Conservation (phyloP, 2,797 vertebrate genomes). For the Myripristis jacobus region DNA sequence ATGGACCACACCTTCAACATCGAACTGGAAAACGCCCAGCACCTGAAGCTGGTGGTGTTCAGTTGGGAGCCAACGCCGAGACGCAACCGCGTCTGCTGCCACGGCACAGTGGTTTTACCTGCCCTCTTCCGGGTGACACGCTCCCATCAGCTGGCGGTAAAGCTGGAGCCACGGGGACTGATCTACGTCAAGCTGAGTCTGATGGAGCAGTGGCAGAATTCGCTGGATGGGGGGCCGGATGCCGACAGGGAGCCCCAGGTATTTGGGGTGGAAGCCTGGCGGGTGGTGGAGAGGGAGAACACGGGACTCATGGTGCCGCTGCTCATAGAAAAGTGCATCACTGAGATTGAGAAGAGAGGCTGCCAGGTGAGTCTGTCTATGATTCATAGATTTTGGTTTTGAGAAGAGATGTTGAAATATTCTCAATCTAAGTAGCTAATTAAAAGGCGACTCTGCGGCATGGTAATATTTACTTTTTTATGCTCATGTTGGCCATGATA, state of each 20-base stretch:
- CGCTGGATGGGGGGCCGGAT: slow-evolving; percentile 84
- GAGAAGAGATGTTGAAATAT: neutral
- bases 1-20: slow-evolving; percentile 99
- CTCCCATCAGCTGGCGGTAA: slow-evolving; percentile 93
- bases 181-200: slow-evolving; percentile 97
- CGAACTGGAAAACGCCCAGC: slow-evolving; percentile 97
- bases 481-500: neutral
- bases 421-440: too few relatives aligned
- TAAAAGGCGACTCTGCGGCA: neutral
- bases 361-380: slow-evolving; percentile 89
- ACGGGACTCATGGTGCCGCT: slow-evolving; percentile 92
- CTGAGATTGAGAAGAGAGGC: slow-evolving; percentile 96
- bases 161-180: slow-evolving; percentile 94
- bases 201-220: slow-evolving; percentile 97
- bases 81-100: slow-evolving; percentile 93
- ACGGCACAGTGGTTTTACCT: slow-evolving; percentile 93
- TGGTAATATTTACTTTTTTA: neutral
- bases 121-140: slow-evolving; percentile 92
- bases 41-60: slow-evolving; percentile 96
- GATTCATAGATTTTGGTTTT: neutral
- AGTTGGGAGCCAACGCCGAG: slow-evolving; percentile 94
- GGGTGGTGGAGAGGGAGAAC: slow-evolving; percentile 93
- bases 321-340: slow-evolving; percentile 94
- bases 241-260: slow-evolving; percentile 85
- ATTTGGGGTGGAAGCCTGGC: slow-evolving; percentile 92